Evolutionary conservation across 2,113 vertebrate species (phyloP), one percentile per base, ranked within the genome.

Genomic region (Oceanodroma tethys): DNA sequence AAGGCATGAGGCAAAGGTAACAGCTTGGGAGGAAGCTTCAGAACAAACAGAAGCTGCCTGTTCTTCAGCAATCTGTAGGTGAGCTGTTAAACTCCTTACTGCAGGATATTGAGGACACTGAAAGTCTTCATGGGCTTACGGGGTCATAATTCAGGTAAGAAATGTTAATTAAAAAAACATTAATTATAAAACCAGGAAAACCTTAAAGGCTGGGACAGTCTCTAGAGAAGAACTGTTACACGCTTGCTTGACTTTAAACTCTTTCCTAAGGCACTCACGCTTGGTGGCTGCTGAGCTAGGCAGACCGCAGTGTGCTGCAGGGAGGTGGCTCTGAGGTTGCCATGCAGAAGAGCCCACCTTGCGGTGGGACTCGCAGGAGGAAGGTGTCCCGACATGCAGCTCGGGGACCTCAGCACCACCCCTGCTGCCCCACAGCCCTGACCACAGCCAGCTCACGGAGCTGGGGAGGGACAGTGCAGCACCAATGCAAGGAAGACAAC

Each of bases 301-400:
- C n/a, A 76, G 43, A 27, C 3, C 2, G 3, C 3, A 4, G 48
- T 9, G 34, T 34, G 65, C 30, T 70, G 85, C 81, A 36, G 29
- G 47, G 63, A 73, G 45, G 43, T 16, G 29, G 27, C 45, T 68
- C 62, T 68, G 73, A 72, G 26, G 27, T 4, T 40, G 60, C 68
- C 48, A 52, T 2, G 1, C 22, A 81, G n/a, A 40, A 86, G 16
- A 93, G 20, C 15, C 15, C 50, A 56, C 27, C n/a, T 8, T 40
- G 47, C 47, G 62, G 78, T 6, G 36, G 36, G 34, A n/a, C 40
- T 66, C 2, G 2, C 0, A 2, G 73, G 32, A 67, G 9, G 22
- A 82, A 92, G 47, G 12, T 50, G 42, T 2, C 86, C 79, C 2
- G 1, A 79, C 9, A 53, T 0, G 5, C 1, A 3, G 29, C 55